These are phyloP conservation scores for Triplophysa dalaica DNA, from an alignment of 2,113 vertebrate species.

Conservation along the genomic window DNA sequence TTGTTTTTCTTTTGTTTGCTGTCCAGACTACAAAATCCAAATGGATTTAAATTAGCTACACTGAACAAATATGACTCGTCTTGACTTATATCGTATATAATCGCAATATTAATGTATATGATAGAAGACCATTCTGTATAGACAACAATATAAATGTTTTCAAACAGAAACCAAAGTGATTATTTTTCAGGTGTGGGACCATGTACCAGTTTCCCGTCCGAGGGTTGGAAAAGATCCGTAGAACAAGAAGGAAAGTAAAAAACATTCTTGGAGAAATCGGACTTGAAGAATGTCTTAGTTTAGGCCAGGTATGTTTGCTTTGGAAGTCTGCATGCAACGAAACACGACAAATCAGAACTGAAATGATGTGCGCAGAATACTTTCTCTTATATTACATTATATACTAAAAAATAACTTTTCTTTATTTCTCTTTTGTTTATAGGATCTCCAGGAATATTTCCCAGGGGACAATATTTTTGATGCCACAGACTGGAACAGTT, in stretches of 20 bases:
- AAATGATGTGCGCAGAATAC: not conserved
- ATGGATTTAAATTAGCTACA: no score
- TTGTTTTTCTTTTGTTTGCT: not conserved
- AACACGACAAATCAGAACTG: not conserved
- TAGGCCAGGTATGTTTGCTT: conserved; percentile 62
- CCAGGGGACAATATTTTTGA: conserved; percentile 60
- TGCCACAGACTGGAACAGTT: conserved; percentile 69
- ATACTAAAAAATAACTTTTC: not conserved
- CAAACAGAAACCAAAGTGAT: not conserved
- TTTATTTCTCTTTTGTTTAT: not conserved
- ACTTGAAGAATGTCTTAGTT: conserved; percentile 69
- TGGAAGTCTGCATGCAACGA: not conserved
- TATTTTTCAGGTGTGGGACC: conserved; percentile 45
- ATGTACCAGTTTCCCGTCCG: conserved; percentile 76
- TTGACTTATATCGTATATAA: not conserved
- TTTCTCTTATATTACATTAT: not conserved
- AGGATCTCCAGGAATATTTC: conserved; percentile 61
- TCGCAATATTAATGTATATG: not conserved
- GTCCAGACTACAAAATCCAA: no score
- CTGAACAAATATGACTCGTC: no score
- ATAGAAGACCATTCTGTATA: no score
- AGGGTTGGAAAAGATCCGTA: conserved; percentile 74
- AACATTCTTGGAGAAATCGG: conserved; percentile 71
- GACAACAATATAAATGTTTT: no score
- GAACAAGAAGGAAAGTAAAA: conserved; percentile 73